phyloP scores from a whole-genome alignment of 1,140 invertebrate genomes.

The Paracyclopina nana region DNA sequence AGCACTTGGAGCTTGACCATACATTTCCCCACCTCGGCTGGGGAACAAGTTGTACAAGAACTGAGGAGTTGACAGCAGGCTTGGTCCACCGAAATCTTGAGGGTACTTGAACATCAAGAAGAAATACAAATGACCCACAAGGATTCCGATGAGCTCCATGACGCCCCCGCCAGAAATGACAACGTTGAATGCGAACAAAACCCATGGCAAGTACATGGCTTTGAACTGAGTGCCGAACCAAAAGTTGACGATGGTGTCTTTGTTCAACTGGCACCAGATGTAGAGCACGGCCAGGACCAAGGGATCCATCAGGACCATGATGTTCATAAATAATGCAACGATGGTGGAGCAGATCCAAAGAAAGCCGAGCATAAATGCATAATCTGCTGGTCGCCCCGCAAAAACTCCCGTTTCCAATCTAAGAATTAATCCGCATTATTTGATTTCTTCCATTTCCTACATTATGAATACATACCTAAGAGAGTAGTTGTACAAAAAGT shows the following conservation, averaged over 20 bases:
- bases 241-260: conserved; percentile 82
- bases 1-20: conserved; percentile 23
- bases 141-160: conserved; percentile 75
- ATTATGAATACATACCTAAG: too few relatives aligned
- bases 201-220: conserved; percentile 96
- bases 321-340: conserved; percentile 48
- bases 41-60: conserved; percentile 42
- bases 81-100: conserved; percentile 68
- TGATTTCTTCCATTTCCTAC: too few relatives aligned
- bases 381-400: conserved; percentile 77
- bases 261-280: conserved; percentile 95
- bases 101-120: conserved; percentile 82
- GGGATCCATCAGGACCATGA: conserved; percentile 74
- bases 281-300: conserved; percentile 92
- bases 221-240: conserved; percentile 98
- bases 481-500: conserved; percentile 93
- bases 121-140: conserved; percentile 89
- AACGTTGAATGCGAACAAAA: conserved; percentile 80
- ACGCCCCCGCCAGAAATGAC: conserved; percentile 67
- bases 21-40: conserved; percentile 27
- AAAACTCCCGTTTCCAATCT: conserved; percentile 41
- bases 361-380: conserved; percentile 80
- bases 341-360: conserved; percentile 69
- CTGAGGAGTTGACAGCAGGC: conserved; percentile 57
- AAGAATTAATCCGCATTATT: too few relatives aligned